Conservation (phyloP, 2,888 invertebrate genomes). For the Aproaerema taeniolella region DNA sequence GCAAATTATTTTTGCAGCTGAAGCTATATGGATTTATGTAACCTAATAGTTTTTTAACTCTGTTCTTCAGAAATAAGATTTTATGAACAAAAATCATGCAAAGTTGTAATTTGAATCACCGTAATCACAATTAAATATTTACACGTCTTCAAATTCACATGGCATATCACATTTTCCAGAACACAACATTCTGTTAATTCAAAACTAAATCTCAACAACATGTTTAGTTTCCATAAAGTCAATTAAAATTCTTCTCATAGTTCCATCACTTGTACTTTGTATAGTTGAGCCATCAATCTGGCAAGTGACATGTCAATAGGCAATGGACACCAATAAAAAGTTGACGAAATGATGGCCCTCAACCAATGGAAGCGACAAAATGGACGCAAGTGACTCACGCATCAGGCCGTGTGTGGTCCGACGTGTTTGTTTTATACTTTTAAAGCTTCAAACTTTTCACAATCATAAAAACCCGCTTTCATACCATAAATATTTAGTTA, state of each 20-base stretch:
- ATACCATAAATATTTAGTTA: conserved; percentile 17
- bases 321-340: conserved; percentile 15
- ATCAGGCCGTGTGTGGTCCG: conserved; percentile 12
- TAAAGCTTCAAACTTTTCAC: conserved; percentile 11
- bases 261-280: conserved; percentile 4
- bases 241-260: conserved; percentile 4
- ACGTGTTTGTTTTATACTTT: conserved; percentile 30
- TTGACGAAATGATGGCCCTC: conserved; percentile 3
- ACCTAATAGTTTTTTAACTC: no score
- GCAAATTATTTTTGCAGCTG: no score
- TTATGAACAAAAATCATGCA: no score
- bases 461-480: background rate
- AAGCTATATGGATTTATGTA: no score
- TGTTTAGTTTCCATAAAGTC: background rate
- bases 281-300: conserved; percentile 10
- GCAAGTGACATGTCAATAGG: conserved; percentile 12
- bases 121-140: no score
- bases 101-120: no score
- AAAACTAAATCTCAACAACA: no score
- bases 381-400: conserved; percentile 33
- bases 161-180: no score
- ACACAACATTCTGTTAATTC: no score
- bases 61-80: no score
- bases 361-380: conserved; percentile 10
- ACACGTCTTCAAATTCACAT: no score